A percentile compares a stretch with the other conserved stretches of the same genome.
Evolutionary conservation across 2,888 invertebrate species (phyloP).

Genomic region (Xestoiulus laeticollis): DNA sequence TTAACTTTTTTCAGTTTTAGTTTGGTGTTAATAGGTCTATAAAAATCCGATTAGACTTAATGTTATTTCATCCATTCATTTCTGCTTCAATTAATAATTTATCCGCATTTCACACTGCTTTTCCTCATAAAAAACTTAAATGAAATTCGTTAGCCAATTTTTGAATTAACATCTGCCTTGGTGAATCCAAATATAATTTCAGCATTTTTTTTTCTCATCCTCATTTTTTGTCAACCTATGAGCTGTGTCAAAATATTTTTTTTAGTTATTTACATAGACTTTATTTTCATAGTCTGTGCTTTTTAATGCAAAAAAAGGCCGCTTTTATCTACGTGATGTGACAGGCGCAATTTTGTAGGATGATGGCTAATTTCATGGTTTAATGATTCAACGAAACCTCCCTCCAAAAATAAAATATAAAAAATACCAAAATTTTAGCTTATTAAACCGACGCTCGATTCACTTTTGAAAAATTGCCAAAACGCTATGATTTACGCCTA

Average conservation of each 20-base stretch:
- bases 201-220: not conserved
- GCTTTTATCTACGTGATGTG: slow-evolving; percentile 2
- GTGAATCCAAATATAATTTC: not conserved
- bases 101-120: slow-evolving; percentile 16
- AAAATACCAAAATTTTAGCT: not conserved
- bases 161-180: slow-evolving; percentile 18
- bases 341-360: slow-evolving; percentile 26
- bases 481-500: slow-evolving; percentile 14
- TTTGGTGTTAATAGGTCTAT: not conserved
- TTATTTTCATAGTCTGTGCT: not conserved
- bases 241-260: not conserved
- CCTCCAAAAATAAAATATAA: not conserved
- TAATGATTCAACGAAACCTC: not conserved
- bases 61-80: not conserved
- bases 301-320: not conserved
- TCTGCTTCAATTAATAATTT: slow-evolving; percentile 17
- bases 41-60: not conserved
- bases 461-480: slow-evolving; percentile 26
- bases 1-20: too few species aligned
- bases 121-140: not conserved
- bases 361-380: slow-evolving; percentile 26
- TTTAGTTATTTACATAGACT: not conserved
- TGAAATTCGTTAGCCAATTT: slow-evolving; percentile 10
- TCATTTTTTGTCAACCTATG: too few species aligned
- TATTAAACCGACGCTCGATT: slow-evolving; percentile 7